phyloP scores from a whole-genome alignment of 2,888 invertebrate genomes.

The Sussaba pulchella region DNA sequence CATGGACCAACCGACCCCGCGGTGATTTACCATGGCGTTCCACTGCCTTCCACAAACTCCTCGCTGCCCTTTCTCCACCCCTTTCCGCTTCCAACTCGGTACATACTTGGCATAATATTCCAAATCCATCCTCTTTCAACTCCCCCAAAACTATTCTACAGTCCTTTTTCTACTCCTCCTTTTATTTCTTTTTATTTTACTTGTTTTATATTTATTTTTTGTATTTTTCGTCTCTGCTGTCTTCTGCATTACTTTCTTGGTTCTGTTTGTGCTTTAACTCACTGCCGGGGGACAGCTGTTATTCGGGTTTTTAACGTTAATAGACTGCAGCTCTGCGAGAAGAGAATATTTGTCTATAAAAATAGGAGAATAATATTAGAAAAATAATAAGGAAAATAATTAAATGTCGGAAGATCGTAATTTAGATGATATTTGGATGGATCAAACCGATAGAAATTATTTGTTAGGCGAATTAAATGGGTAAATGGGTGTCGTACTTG shows the following conservation, averaged over 20 bases:
- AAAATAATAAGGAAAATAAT: no score
- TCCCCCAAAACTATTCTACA: not conserved
- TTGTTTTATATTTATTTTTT: no score
- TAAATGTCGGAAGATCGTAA: no score
- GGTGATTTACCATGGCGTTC: conserved; percentile 48
- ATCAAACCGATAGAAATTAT: no score
- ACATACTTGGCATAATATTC: conserved; percentile 44
- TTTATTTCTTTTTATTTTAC: conserved; percentile 9
- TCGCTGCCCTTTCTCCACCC: no score
- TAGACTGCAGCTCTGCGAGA: conserved; percentile 13
- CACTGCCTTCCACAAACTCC: conserved; percentile 41
- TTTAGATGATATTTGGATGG: no score
- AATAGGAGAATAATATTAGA: no score
- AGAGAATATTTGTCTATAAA: no score
- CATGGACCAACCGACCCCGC: conserved; percentile 29
- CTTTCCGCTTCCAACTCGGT: conserved; percentile 4
- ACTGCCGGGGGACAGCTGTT: conserved; percentile 2
- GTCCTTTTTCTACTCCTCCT: not conserved
- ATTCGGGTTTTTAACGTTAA: not conserved
- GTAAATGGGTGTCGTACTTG: no score
- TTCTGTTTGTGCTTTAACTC: conserved; percentile 13
- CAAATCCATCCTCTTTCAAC: conserved; percentile 47
- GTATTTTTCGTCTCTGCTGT: conserved; percentile 2
- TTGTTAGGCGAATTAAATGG: no score
- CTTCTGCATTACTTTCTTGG: conserved; percentile 19